Conservation (phyloP, 2,113 vertebrate genomes). For the Azemiops feae region DNA sequence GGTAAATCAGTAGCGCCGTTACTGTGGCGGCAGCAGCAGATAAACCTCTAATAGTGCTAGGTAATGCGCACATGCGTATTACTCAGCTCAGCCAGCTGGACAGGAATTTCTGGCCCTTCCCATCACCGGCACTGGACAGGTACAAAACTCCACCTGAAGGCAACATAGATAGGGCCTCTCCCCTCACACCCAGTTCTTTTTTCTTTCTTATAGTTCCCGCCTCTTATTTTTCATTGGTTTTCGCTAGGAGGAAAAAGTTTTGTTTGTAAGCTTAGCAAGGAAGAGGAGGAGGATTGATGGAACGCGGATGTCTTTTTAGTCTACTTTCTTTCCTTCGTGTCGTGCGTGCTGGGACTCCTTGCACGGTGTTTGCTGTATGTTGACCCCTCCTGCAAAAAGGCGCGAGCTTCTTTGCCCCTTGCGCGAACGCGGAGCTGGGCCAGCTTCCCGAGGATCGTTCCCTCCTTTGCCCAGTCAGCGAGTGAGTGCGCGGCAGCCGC, state of each 20-base stretch:
- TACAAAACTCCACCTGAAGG: background rate
- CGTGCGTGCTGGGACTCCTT: background rate
- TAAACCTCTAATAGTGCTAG: background rate
- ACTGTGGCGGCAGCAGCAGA: background rate
- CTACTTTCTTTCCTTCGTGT: background rate
- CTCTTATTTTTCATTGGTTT: constrained; percentile 17
- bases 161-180: background rate
- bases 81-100: background rate
- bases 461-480: background rate
- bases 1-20: background rate
- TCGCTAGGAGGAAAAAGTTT: background rate
- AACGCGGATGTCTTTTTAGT: background rate
- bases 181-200: constrained; percentile 30
- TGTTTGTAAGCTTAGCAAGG: background rate
- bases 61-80: background rate
- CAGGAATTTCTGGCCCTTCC: background rate
- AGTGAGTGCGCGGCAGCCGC: background rate
- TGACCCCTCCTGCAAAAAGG: constrained; percentile 13
- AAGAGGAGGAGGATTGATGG: background rate
- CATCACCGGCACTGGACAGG: background rate
- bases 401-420: constrained; percentile 17
- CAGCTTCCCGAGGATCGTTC: background rate
- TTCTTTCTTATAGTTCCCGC: constrained; percentile 8
- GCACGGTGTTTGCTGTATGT: background rate
- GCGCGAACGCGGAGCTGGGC: background rate